Conservation (phyloP, 2,888 invertebrate genomes). For the Tethea ocularis region DNA sequence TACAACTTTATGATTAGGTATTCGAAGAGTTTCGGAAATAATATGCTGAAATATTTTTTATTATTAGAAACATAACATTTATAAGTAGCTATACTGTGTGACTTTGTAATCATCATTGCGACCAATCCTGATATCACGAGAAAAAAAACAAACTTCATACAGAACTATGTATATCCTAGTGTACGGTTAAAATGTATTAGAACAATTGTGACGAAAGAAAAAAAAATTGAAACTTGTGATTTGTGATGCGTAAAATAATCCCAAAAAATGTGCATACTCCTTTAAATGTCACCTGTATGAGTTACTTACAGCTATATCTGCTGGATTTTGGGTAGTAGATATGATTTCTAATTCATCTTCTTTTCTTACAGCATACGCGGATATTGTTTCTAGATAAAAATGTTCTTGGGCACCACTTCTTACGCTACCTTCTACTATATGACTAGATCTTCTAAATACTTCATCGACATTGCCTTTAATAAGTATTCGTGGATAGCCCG, state of each 20-base stretch:
- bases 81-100: no score
- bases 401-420: conserved; percentile 93
- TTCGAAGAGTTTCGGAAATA: conserved; percentile 84
- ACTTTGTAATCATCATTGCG: no score
- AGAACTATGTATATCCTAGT: no score
- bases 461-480: conserved; percentile 86
- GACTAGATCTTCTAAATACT: conserved; percentile 86
- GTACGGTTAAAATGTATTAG: no score
- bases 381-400: conserved; percentile 93
- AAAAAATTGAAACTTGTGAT: no score
- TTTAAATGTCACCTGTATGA: no score
- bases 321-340: conserved; percentile 91
- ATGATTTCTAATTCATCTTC: conserved; percentile 94
- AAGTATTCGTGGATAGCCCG: conserved; percentile 80
- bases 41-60: conserved; percentile 73
- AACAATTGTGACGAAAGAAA: no score
- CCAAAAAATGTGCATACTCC: no score
- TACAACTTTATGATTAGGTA: conserved; percentile 87
- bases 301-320: conserved; percentile 86
- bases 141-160: no score
- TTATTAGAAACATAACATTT: not conserved
- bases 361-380: conserved; percentile 85
- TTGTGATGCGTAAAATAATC: no score
- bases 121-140: no score
- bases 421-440: conserved; percentile 87